These are phyloP conservation scores for Staurois parvus DNA, from an alignment of 2,797 vertebrate genomes.

Conservation along the genomic window DNA sequence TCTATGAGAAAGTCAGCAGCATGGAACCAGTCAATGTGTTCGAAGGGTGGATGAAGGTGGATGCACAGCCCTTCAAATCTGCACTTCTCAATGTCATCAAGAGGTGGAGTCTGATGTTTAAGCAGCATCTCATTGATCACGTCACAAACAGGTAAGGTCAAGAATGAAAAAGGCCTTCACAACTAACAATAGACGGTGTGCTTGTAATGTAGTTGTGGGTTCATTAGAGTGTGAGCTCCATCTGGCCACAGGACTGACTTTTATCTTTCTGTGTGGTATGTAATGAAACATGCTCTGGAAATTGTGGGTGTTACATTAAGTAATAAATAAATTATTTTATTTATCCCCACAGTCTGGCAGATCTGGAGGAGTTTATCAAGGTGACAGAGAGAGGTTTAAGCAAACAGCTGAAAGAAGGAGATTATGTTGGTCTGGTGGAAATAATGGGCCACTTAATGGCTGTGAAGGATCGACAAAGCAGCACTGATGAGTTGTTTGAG, in stretches of 20 bases:
- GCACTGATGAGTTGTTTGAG: slow-evolving; percentile 90
- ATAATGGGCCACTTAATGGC: slow-evolving; percentile 89
- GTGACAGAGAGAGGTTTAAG: slow-evolving; percentile 76
- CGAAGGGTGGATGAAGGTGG: slow-evolving; percentile 87
- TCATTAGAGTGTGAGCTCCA: no score
- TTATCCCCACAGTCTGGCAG: slow-evolving; percentile 80
- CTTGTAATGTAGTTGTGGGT: no score
- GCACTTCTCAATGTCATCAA: slow-evolving; percentile 88
- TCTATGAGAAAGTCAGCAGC: slow-evolving; percentile 82
- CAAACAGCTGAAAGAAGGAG: slow-evolving; percentile 81
- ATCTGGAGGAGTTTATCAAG: slow-evolving; percentile 85
- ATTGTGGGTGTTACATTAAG: no score
- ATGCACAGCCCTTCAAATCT: slow-evolving; percentile 81
- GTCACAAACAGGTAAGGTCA: slow-evolving; percentile 86
- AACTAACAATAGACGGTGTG: no score
- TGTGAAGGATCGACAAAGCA: slow-evolving; percentile 84
- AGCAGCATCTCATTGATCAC: slow-evolving; percentile 89
- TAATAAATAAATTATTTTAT: neutral
- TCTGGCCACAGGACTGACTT: no score
- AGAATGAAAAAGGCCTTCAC: no score
- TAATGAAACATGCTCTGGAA: no score
- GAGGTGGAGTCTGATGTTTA: slow-evolving; percentile 93
- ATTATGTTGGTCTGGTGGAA: slow-evolving; percentile 84
- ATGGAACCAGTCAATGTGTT: slow-evolving; percentile 81
- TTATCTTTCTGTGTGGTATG: no score